A percentile compares a stretch with the other conserved stretches of the same genome.
Conservation (phyloP, 2,888 invertebrate genomes). For the Orthosia cruda region DNA sequence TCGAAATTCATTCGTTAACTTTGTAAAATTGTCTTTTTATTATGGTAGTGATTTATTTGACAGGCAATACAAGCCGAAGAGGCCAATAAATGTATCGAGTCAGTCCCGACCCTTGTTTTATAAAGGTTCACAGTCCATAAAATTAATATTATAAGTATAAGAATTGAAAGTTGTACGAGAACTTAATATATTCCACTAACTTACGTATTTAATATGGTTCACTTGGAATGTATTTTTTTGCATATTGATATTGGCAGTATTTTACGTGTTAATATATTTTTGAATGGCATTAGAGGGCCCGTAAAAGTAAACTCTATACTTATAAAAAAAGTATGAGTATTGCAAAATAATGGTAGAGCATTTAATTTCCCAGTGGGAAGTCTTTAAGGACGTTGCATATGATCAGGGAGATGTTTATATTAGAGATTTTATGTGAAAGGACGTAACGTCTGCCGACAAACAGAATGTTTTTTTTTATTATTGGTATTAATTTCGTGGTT, state of each 20-base stretch:
- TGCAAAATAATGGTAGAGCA: conserved; percentile 70
- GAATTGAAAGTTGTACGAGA: conserved; percentile 78
- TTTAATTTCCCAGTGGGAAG: conserved; percentile 74
- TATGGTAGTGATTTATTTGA: conserved; percentile 88
- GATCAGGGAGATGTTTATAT: conserved; percentile 62
- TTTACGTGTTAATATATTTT: conserved; percentile 55
- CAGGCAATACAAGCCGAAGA: conserved; percentile 83
- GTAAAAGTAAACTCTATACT: conserved; percentile 27
- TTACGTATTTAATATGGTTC: conserved; percentile 56
- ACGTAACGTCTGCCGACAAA: conserved; percentile 60
- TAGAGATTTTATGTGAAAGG: conserved; percentile 68
- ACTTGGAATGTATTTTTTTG: conserved; percentile 40
- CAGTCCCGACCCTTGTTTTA: conserved; percentile 85
- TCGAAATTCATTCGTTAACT: conserved; percentile 84
- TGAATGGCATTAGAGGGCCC: conserved; percentile 28
- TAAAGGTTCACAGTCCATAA: conserved; percentile 71
- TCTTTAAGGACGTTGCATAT: conserved; percentile 57
- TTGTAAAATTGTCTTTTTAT: conserved; percentile 86
- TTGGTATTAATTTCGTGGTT: conserved; percentile 56
- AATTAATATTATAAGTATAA: conserved; percentile 75
- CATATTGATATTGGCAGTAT: conserved; percentile 43
- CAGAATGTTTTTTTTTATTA: conserved; percentile 46
- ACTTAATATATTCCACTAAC: conserved; percentile 69
- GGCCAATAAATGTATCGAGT: conserved; percentile 87
- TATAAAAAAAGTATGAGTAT: conserved; percentile 38